These are phyloP conservation scores for Zhengitettix transpicula DNA, from an alignment of 2,888 invertebrate genomes.

Conservation along the genomic window DNA sequence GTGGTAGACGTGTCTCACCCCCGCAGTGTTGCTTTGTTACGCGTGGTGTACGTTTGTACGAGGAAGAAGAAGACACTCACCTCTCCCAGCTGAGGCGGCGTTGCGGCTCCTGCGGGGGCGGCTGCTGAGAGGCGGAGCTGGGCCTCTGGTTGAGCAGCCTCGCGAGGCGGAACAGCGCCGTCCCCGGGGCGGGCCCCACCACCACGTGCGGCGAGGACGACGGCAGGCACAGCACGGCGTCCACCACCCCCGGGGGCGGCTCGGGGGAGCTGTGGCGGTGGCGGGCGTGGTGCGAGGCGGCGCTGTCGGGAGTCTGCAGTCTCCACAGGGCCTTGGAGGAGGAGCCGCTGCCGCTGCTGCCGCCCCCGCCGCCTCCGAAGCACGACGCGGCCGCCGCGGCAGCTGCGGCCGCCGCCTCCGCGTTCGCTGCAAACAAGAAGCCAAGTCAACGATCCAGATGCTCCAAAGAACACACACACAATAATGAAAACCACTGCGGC, in stretches of 20 bases:
- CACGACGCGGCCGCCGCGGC: background rate
- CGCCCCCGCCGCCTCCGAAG: background rate
- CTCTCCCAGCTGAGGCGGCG: slow-evolving; percentile 47
- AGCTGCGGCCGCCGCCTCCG: background rate
- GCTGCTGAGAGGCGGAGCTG: slow-evolving; percentile 22
- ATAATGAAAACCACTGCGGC: no score
- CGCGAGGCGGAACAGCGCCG: slow-evolving; percentile 35
- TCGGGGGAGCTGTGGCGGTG: slow-evolving; percentile 9
- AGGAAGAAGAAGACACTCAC: slow-evolving; percentile 22
- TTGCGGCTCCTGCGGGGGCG: slow-evolving; percentile 21
- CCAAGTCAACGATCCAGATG: no score
- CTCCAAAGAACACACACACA: no score
- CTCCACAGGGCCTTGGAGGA: background rate
- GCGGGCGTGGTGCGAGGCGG: background rate
- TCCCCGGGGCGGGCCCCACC: slow-evolving; percentile 21
- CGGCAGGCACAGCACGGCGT: slow-evolving; percentile 16
- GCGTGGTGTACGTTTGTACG: no score
- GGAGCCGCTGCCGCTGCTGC: background rate
- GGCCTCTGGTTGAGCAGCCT: slow-evolving; percentile 36
- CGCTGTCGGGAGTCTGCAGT: background rate
- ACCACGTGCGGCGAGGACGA: slow-evolving; percentile 29
- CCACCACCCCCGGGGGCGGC: slow-evolving; percentile 8
- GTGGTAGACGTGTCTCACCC: no score
- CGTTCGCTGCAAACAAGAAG: background rate
- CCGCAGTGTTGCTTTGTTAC: no score